A percentile compares a stretch with the other conserved stretches of the same genome.
Evolutionary conservation across 2,113 vertebrate species (phyloP).

Genomic region (Delphinapterus leucas): DNA sequence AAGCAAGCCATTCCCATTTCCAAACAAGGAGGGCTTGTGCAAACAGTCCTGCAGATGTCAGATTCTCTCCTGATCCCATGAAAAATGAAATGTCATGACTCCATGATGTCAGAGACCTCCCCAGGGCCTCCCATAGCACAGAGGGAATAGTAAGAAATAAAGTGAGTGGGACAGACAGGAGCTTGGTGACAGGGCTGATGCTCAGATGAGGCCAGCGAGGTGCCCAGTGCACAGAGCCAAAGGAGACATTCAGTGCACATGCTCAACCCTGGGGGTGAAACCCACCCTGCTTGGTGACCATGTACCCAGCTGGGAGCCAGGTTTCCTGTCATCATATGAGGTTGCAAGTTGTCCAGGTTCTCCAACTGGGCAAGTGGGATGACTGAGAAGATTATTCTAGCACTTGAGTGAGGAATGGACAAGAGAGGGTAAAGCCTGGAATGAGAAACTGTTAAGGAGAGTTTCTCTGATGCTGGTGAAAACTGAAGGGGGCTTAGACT

Average conservation of each 20-base stretch:
- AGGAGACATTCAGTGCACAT: too few relatives aligned
- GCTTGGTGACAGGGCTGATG: background rate
- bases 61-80: background rate
- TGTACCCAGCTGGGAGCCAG: too few relatives aligned
- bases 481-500: background rate
- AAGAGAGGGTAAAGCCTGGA: background rate
- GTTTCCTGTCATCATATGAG: background rate
- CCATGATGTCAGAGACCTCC: background rate
- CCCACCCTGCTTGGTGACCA: background rate
- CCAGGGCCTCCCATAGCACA: background rate
- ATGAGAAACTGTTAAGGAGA: background rate
- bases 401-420: background rate
- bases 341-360: background rate
- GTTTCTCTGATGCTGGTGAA: background rate
- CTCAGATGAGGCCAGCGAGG: background rate
- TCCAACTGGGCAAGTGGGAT: background rate
- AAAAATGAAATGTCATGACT: background rate
- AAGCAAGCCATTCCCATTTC: background rate
- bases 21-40: background rate
- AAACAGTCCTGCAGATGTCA: background rate
- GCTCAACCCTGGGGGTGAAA: background rate
- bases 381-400: background rate
- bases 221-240: background rate
- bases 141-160: background rate
- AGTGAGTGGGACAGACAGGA: background rate